Conservation (phyloP, 2,113 vertebrate species). For the Chloropsis cyanopogon region DNA sequence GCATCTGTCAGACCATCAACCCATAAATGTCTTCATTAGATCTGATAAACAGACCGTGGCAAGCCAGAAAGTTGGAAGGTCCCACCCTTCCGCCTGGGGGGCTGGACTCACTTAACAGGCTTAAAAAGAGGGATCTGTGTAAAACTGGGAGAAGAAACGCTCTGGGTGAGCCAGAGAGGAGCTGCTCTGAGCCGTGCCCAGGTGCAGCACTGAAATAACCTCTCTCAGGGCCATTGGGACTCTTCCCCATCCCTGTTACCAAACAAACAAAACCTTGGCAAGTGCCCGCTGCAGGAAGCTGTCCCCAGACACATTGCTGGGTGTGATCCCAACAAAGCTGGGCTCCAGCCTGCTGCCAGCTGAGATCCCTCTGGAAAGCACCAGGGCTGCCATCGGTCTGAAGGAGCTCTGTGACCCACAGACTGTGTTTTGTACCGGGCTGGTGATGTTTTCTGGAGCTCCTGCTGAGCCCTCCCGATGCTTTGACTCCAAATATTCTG, state of each 20-base stretch:
- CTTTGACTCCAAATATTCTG: neutral
- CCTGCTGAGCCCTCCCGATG: neutral
- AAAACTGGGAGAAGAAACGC: neutral
- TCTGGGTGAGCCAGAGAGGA: neutral
- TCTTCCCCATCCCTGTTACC: neutral
- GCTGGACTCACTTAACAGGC: constrained; percentile 38
- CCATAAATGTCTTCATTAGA: constrained; percentile 60
- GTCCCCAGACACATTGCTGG: constrained; percentile 26
- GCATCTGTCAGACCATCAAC: constrained; percentile 58
- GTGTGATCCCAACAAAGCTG: constrained; percentile 1
- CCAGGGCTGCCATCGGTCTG: neutral
- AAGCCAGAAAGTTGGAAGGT: constrained; percentile 44
- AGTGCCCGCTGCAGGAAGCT: neutral
- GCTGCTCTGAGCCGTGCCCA: neutral
- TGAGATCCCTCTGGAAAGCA: constrained; percentile 12
- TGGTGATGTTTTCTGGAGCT: neutral
- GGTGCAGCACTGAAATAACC: neutral
- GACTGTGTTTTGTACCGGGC: neutral
- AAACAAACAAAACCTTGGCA: constrained; percentile 41
- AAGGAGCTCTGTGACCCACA: neutral
- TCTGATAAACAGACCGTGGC: constrained; percentile 61
- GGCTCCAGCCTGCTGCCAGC: neutral
- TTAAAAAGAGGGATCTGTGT: neutral
- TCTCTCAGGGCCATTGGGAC: neutral
- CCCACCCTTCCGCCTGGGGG: constrained; percentile 49